Evolutionary conservation across 2,797 vertebrate species (phyloP).

Genomic region (Cheirogaleus major): DNA sequence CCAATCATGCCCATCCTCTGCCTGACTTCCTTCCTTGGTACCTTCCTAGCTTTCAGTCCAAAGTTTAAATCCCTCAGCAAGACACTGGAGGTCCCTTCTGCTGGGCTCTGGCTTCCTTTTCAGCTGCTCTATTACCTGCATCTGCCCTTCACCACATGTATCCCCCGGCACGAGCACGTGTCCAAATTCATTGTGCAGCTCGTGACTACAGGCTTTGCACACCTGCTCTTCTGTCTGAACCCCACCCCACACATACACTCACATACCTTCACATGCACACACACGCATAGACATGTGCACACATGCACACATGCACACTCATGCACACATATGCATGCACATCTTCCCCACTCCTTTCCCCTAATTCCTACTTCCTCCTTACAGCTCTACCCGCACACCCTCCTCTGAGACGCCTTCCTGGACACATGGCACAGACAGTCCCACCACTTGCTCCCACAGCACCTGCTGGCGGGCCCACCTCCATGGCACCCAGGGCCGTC

Average conservation of each 20-base stretch:
- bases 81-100: not conserved
- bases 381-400: not conserved
- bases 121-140: not conserved
- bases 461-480: not conserved
- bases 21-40: not conserved
- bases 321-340: not conserved
- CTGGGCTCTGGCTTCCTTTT: not conserved
- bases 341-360: not conserved
- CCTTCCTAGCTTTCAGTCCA: not conserved
- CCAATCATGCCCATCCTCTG: not conserved
- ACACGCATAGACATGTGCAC: no score
- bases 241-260: no score
- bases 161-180: accelerated
- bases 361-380: not conserved
- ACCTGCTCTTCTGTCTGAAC: not conserved
- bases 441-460: not conserved
- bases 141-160: not conserved
- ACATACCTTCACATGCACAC: not conserved
- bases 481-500: accelerated
- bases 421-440: no score
- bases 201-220: not conserved
- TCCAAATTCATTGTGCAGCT: not conserved
- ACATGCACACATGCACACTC: no score
- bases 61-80: not conserved
- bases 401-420: not conserved